Evolutionary conservation across 2,888 invertebrate species (phyloP).

Genomic region (Chrysodeixis includens): DNA sequence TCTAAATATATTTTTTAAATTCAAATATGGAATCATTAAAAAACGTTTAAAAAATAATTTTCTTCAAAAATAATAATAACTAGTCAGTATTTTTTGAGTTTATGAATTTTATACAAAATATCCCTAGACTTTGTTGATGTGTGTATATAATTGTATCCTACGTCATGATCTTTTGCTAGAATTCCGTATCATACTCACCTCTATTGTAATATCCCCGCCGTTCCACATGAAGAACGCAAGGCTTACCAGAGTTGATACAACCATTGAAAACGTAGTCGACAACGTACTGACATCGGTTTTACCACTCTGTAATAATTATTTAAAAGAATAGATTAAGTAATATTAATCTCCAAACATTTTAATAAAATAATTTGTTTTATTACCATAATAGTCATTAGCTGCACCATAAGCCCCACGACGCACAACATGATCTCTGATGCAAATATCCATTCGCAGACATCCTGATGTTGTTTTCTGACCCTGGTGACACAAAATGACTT

Average conservation of each 20-base stretch:
- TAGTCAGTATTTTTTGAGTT: too few relatives aligned
- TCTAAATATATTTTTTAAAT: too few relatives aligned
- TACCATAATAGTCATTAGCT: slow-evolving; percentile 22
- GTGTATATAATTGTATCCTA: too few relatives aligned
- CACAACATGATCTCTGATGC: slow-evolving; percentile 18
- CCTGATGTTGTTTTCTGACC: slow-evolving; percentile 25
- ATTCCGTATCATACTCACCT: slow-evolving; percentile 11
- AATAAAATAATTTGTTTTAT: too few relatives aligned
- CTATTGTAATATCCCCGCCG: slow-evolving; percentile 32
- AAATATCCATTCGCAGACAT: slow-evolving; percentile 17
- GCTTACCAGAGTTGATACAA: neutral
- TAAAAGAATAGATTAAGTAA: too few relatives aligned
- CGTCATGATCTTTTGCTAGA: too few relatives aligned
- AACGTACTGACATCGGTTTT: slow-evolving; percentile 2
- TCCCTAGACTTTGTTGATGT: too few relatives aligned
- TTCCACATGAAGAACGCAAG: slow-evolving; percentile 36
- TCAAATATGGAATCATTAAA: too few relatives aligned
- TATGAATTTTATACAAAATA: too few relatives aligned
- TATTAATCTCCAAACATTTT: too few relatives aligned
- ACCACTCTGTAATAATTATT: slow-evolving; percentile 13
- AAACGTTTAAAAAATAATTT: too few relatives aligned
- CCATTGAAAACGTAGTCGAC: neutral
- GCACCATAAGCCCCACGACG: slow-evolving; percentile 11
- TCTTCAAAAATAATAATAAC: too few relatives aligned
- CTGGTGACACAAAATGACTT: neutral